A percentile compares a stretch with the other conserved stretches of the same genome.
Conservation (phyloP, 2,797 vertebrate species). For the Bradypodion pumilum region DNA sequence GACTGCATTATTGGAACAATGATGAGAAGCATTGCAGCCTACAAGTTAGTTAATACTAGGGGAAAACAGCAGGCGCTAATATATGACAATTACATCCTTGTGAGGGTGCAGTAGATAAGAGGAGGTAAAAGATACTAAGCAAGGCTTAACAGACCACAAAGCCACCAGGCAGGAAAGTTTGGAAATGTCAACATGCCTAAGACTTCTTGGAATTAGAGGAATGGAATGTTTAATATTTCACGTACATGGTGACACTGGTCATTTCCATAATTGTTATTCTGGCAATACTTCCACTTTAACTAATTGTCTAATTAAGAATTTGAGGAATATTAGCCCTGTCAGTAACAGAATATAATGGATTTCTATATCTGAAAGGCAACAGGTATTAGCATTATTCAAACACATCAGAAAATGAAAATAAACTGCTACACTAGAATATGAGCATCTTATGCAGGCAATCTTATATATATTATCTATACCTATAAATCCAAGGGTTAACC, state of each 20-base stretch:
- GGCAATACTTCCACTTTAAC: neutral
- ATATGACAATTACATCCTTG: neutral
- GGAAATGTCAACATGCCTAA: neutral
- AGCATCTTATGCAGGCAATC: neutral
- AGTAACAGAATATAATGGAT: neutral
- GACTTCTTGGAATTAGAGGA: neutral
- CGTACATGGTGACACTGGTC: neutral
- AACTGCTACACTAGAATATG: neutral
- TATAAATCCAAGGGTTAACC: no score
- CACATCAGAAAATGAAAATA: neutral
- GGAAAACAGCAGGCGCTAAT: neutral
- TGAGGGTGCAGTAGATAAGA: neutral
- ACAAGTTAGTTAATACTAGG: neutral
- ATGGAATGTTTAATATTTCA: neutral
- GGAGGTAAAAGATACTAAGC: neutral
- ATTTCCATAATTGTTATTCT: neutral
- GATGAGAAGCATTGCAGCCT: neutral
- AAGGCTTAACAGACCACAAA: no score
- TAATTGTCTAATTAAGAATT: constrained; percentile 31
- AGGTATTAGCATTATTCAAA: neutral
- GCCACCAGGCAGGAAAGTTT: neutral
- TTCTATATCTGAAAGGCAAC: neutral
- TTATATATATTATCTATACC: no score
- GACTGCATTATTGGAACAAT: neutral
- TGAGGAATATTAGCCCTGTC: neutral